Conservation (phyloP, 2,113 vertebrate species). For the Numida meleagris region DNA sequence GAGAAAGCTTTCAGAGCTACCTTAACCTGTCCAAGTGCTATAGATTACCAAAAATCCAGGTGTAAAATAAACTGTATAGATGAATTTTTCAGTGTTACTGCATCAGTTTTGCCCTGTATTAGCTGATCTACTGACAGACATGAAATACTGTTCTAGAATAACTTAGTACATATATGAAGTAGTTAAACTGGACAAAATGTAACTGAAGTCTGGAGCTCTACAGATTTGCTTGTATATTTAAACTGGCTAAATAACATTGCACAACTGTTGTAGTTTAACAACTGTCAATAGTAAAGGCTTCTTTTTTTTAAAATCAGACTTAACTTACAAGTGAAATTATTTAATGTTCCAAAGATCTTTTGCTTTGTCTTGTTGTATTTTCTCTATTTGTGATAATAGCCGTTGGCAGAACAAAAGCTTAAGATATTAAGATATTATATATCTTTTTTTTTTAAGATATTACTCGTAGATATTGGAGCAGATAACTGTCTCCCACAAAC, state of each 20-base stretch:
- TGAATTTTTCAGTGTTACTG: neutral
- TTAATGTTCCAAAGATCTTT: neutral
- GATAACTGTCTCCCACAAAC: neutral
- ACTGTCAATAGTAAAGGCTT: no score
- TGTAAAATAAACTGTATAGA: neutral
- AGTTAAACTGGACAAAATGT: neutral
- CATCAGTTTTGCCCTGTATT: neutral
- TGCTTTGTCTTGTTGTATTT: neutral
- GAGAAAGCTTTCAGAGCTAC: neutral
- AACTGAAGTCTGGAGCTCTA: neutral
- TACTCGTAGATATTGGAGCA: conserved; percentile 65
- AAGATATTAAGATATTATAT: no score
- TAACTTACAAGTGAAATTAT: neutral
- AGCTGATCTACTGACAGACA: neutral
- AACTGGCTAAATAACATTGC: neutral
- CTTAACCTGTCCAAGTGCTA: neutral
- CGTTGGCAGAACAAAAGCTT: neutral
- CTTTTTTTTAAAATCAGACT: neutral
- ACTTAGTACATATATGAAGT: neutral
- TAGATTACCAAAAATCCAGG: neutral
- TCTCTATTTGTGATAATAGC: neutral
- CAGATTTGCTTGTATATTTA: neutral
- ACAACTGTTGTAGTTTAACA: neutral
- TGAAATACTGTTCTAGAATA: neutral
- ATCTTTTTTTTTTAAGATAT: conserved; percentile 53